These are phyloP conservation scores for Drosophila repletoides DNA, from an alignment of 1,140 invertebrate species.

Conservation along the genomic window DNA sequence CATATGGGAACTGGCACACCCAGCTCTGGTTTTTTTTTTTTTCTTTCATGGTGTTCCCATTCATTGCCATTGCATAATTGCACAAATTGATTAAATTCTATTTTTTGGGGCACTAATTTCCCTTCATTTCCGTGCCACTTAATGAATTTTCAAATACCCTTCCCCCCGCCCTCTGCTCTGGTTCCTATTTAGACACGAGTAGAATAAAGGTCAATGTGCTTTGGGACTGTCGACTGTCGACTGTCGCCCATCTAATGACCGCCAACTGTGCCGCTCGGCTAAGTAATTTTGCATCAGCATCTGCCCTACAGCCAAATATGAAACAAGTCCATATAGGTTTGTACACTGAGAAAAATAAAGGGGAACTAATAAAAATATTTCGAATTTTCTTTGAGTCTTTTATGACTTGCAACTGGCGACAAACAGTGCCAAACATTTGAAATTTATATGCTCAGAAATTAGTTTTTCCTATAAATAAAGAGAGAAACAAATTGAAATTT, in stretches of 20 bases:
- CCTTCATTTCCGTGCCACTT: constrained; percentile 59
- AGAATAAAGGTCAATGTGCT: constrained; percentile 65
- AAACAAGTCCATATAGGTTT: constrained; percentile 7
- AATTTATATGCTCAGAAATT: too few species aligned
- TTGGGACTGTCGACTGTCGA: constrained; percentile 44
- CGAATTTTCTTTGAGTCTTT: too few species aligned
- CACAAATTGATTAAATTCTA: constrained; percentile 72
- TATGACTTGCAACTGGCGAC: too few species aligned
- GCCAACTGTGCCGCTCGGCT: constrained; percentile 72
- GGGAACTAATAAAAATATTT: too few species aligned
- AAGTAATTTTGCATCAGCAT: constrained; percentile 60
- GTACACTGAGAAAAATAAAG: too few species aligned
- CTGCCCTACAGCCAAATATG: constrained; percentile 21
- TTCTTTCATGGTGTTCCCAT: not conserved
- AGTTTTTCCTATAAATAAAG: too few species aligned
- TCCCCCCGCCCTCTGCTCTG: not conserved
- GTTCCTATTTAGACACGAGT: too few species aligned
- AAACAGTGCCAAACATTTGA: too few species aligned
- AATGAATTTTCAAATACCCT: constrained; percentile 57
- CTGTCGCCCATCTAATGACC: constrained; percentile 64
- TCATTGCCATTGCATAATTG: constrained; percentile 63
- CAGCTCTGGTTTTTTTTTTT: not conserved
- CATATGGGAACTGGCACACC: constrained; percentile 3
- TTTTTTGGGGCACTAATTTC: constrained; percentile 48
- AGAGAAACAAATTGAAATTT: too few species aligned